Conservation (phyloP, 2,888 invertebrate genomes). For the Drosophila maculinotata region DNA sequence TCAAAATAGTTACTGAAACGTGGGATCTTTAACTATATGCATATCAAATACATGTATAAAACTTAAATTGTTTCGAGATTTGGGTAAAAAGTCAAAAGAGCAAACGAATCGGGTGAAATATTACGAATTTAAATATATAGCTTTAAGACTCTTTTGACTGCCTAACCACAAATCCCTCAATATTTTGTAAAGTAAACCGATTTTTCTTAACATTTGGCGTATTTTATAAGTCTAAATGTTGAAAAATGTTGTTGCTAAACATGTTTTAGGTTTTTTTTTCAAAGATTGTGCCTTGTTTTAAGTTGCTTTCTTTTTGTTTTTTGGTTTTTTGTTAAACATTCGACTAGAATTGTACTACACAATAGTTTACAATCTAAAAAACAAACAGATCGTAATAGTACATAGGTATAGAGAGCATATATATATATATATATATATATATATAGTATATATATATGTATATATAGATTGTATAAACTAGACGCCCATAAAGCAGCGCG, state of each 20-base stretch:
- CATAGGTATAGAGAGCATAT: constrained; percentile 42
- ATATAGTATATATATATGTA: constrained; percentile 22
- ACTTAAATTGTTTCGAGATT: constrained; percentile 26
- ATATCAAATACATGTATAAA: constrained; percentile 37
- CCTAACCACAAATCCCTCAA: constrained; percentile 16
- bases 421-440: constrained; percentile 45
- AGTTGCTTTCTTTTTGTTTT: constrained; percentile 27
- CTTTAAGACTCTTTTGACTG: constrained; percentile 10
- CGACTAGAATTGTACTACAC: constrained; percentile 74
- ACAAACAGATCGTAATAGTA: constrained; percentile 60
- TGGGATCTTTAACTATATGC: constrained; percentile 47
- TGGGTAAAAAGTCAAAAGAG: constrained; percentile 10
- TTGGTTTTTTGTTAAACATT: constrained; percentile 68
- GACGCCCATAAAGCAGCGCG: constrained; percentile 74
- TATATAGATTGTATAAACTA: constrained; percentile 56
- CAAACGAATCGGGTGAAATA: constrained; percentile 2
- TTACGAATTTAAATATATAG: not conserved
- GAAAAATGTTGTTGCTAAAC: constrained; percentile 58
- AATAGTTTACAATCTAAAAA: constrained; percentile 66
- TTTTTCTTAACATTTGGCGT: constrained; percentile 70
- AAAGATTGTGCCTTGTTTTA: constrained; percentile 66
- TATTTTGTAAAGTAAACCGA: constrained; percentile 42
- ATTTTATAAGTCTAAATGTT: constrained; percentile 74
- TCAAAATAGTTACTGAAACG: constrained; percentile 67
- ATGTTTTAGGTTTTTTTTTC: constrained; percentile 38